Percentiles rank a stretch among this genome's conserved stretches.
These are phyloP conservation scores for Trachops cirrhosus DNA, from an alignment of 2,797 vertebrate genomes.

Conservation along the genomic window DNA sequence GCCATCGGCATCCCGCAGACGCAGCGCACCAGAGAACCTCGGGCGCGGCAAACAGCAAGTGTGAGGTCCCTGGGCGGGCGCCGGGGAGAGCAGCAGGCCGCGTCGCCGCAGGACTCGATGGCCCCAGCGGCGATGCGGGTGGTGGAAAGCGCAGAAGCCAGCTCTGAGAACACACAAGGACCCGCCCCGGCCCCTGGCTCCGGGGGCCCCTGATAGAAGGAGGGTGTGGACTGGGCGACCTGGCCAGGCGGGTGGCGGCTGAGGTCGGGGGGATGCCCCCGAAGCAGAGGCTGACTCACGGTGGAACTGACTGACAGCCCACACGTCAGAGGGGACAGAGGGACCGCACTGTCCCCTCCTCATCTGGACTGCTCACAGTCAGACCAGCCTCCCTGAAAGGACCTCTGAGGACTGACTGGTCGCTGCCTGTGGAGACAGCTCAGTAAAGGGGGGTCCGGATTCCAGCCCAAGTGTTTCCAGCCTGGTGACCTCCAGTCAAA, in stretches of 20 bases:
- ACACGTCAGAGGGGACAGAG: not conserved
- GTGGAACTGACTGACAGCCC: not conserved
- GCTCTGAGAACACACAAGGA: not conserved
- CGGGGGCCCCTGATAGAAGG: not conserved
- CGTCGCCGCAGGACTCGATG: not conserved
- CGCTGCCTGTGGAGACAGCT: not conserved
- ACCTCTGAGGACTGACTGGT: not conserved
- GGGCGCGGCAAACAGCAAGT: too few species aligned
- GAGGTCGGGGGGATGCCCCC: not conserved
- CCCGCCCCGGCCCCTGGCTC: not conserved
- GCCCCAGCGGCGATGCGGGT: too few species aligned
- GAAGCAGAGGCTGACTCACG: constrained; percentile 54
- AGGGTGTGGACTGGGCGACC: too few species aligned
- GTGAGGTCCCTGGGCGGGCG: rapidly evolving
- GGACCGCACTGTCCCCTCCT: not conserved
- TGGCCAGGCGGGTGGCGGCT: not conserved
- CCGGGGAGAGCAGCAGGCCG: not conserved
- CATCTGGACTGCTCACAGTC: not conserved
- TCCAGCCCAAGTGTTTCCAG: not conserved
- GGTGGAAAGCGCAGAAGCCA: not conserved
- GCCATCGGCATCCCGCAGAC: not conserved
- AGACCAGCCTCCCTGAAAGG: not conserved
- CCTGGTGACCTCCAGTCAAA: not conserved
- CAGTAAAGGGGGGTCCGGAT: not conserved
- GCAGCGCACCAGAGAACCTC: not conserved